Base-by-base conservation (phyloP, 2,888 invertebrate genomes). In the Entomobrya multifasciata region DNA sequence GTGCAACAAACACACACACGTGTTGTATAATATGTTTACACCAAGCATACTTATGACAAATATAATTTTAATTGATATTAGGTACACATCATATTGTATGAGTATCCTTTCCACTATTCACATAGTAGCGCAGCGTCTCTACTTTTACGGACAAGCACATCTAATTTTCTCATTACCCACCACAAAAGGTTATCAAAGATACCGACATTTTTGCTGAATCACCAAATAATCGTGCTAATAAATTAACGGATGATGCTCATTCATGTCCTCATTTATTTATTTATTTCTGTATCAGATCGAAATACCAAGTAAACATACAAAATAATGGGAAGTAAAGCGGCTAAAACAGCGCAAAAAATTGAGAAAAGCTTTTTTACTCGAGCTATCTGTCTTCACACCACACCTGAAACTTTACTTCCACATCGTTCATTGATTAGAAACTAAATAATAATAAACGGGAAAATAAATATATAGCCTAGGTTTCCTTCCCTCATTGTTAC, bases 181-280 rank as follows among this genome's bases (percentile, higher is more conserved):
- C 41, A 70, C 67, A 70, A 70, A 47, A 47, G 20, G 41, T 20
- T 27, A 1, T 72, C 72, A 81, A 81, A 81, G 55, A 70, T 10
- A 17, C 81, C 81, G 81, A 70, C 81, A 72, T 25, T 47, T 70
- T 52, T 81, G 81, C 81, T 70, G 70, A 81, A 70, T 81, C 81
- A 81, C 30, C 47, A 65, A 67, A 79, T 79, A 65, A 52, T 79
- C 72, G 49, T 52, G n/a, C 72, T n/a, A 52, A 72, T 52, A 30
- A 49, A 47, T 72, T 72, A 72, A 72, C 72, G 27, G 27, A 27
- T 15, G 36, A 4, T 8, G 8, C 36, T 36, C 36, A 36, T 36
- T 36, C 8, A 6, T 4, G 72, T 72, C 30, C 72, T 25, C n/a
- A n/a, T n/a, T n/a, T n/a, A n/a, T n/a, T n/a, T n/a, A n/a, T n/a